Conservation (phyloP, 37 sponge, comb jelly and placozoan species). For the Corticium candelabrum region DNA sequence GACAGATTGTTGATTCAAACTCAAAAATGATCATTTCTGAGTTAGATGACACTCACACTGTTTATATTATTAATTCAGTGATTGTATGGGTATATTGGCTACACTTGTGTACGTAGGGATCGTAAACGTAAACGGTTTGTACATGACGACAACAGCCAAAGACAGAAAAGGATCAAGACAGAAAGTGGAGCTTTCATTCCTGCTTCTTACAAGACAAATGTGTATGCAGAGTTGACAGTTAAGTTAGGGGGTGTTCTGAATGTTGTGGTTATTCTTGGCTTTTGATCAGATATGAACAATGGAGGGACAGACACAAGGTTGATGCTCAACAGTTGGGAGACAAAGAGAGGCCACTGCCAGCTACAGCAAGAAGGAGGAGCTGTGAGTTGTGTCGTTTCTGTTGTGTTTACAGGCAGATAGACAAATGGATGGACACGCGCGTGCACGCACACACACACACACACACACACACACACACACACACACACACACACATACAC, state of each 20-base stretch:
- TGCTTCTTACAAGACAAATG: constrained; percentile 70
- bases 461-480: no score
- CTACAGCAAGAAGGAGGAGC: no score
- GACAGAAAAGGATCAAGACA: constrained; percentile 65
- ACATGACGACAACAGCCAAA: constrained; percentile 37
- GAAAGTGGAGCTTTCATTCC: constrained; percentile 77
- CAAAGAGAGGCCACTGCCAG: constrained; percentile 20
- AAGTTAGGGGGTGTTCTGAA: neutral
- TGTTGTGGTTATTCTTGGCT: neutral
- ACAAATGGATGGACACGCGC: no score
- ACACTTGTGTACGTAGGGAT: no score
- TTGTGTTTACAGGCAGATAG: no score
- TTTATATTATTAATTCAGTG: no score
- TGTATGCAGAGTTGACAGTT: constrained; percentile 11
- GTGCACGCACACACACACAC: no score
- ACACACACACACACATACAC: no score
- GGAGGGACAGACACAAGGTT: constrained; percentile 50
- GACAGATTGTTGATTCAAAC: constrained; percentile 11
- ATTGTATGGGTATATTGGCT: no score
- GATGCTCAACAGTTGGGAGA: constrained; percentile 22
- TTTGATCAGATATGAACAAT: constrained; percentile 30
- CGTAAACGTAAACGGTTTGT: constrained; percentile 91
- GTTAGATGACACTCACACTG: neutral
- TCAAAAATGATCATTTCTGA: no score
- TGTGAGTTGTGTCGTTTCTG: no score